phyloP scores from a whole-genome alignment of 2,113 vertebrate genomes.

The Bufo bufo region DNA sequence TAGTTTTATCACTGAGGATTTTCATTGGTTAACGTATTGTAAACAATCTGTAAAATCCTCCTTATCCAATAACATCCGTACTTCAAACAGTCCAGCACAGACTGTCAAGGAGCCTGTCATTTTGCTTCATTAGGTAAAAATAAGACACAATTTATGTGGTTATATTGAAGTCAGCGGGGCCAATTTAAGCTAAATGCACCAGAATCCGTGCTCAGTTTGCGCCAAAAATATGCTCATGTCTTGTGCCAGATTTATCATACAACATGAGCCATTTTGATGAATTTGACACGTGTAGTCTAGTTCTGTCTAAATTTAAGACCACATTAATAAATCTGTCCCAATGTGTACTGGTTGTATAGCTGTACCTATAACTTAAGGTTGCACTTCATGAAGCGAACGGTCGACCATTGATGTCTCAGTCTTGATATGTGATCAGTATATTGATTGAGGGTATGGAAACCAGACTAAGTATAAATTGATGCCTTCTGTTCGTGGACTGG shows the following conservation, averaged over 20 bases:
- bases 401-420: neutral
- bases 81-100: neutral
- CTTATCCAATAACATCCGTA: neutral
- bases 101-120: neutral
- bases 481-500: no score
- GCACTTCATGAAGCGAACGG: neutral
- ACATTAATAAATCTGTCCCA: no score
- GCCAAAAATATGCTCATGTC: no score
- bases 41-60: neutral
- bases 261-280: no score
- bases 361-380: neutral
- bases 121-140: neutral
- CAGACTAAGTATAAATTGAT: no score
- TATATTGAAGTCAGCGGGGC: neutral
- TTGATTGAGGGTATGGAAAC: no score
- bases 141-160: neutral
- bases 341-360: neutral
- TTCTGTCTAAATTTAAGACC: no score
- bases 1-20: conserved; percentile 74
- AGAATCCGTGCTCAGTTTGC: no score
- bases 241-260: no score
- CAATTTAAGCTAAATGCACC: no score
- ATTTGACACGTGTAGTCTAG: no score
- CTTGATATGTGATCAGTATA: neutral
- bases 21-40: conserved; percentile 72